Conservation (phyloP, 2,113 vertebrate species). For the Bucco capensis region DNA sequence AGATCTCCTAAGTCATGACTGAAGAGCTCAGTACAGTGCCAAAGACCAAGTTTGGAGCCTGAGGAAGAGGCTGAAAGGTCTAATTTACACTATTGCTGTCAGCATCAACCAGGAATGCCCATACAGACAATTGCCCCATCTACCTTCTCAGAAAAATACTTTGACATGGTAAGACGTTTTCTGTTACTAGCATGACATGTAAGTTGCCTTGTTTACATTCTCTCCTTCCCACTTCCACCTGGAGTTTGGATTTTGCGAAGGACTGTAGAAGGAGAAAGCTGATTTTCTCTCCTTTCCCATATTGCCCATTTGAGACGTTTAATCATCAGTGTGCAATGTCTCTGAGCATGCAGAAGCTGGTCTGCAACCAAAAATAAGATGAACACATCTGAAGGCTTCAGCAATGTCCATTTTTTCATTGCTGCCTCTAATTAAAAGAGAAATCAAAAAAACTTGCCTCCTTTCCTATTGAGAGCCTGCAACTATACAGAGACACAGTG, state of each 20-base stretch:
- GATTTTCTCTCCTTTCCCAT: neutral
- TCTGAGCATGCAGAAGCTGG: neutral
- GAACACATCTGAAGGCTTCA: neutral
- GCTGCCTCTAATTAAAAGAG: slow-evolving; percentile 30
- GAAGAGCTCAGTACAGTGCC: neutral
- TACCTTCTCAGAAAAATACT: neutral
- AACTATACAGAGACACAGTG: neutral
- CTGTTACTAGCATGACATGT: neutral
- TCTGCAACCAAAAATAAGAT: neutral
- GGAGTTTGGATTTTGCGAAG: neutral
- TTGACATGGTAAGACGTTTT: neutral
- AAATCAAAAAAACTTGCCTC: slow-evolving; percentile 4
- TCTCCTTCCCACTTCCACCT: neutral
- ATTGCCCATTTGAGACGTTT: neutral
- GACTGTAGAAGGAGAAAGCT: neutral
- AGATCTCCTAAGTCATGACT: neutral
- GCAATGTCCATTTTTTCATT: neutral
- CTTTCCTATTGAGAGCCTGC: slow-evolving; percentile 15
- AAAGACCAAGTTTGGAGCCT: accelerated
- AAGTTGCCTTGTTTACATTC: neutral
- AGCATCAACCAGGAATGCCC: neutral
- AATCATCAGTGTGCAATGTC: neutral
- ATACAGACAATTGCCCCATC: too few relatives aligned
- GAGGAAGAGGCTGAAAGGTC: neutral
- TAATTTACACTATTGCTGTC: neutral